Conservation (phyloP, 1,140 invertebrate species). For the Protaetia brevitarsis region DNA sequence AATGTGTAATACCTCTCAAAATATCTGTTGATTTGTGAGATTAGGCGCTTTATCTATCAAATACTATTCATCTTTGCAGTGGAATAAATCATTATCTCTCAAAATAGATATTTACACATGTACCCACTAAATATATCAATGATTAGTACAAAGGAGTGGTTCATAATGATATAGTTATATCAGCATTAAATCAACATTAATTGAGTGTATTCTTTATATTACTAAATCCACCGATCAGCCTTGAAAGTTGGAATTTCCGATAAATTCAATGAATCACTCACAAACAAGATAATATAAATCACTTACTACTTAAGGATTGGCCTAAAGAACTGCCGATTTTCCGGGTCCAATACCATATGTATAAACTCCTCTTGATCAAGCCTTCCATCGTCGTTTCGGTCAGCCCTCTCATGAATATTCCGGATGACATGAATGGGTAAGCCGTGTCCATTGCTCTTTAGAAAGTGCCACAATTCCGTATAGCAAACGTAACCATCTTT, state of each 20-base stretch:
- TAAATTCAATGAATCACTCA: background rate
- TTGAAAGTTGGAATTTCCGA: background rate
- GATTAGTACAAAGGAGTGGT: too few species aligned
- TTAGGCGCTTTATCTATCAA: too few species aligned
- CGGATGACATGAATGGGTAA: constrained; percentile 69
- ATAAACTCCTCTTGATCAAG: constrained; percentile 78
- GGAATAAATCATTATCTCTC: too few species aligned
- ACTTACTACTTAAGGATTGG: constrained; percentile 8
- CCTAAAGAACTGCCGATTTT: constrained; percentile 33
- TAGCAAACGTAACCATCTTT: constrained; percentile 12
- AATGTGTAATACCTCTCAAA: too few species aligned
- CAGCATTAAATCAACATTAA: too few species aligned
- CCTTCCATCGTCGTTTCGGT: constrained; percentile 69
- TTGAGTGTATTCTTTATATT: too few species aligned
- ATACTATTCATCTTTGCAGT: too few species aligned
- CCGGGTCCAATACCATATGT: constrained; percentile 67
- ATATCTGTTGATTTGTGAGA: too few species aligned
- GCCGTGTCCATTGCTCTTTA: constrained; percentile 55
- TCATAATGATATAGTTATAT: too few species aligned
- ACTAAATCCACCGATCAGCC: too few species aligned
- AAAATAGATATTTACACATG: too few species aligned
- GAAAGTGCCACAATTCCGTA: background rate
- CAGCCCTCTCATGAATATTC: constrained; percentile 67
- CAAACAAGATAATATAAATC: background rate
- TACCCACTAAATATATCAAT: too few species aligned